Evolutionary conservation across 2,797 vertebrate species (phyloP), one percentile per base, ranked within the genome.

Genomic region (Nannoperca australis): DNA sequence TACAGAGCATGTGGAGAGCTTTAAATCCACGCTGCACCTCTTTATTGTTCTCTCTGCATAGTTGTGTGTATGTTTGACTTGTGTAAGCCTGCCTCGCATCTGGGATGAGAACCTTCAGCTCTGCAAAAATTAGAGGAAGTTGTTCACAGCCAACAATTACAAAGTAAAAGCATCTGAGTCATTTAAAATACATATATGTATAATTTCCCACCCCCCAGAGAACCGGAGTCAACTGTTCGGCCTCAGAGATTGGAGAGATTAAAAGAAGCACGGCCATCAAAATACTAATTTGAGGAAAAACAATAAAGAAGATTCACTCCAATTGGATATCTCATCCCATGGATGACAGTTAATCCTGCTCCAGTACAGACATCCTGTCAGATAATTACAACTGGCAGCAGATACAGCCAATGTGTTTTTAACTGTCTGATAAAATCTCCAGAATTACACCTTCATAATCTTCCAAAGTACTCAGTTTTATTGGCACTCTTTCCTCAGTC

Each of bases 101-200:
- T 83, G 74, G 58, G 75, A 85, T 83, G 65, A 80, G 61, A 87
- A 79, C 54, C 69, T 74, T 83, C 42, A 75, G 76, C 53, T 68
- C 73, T 49, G 76, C 75, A 78, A 66, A 83, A 86, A 80, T 91
- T 58, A 91, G 65, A 92, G 81, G 81, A 88, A 82, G 69, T 70
- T 45, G 63, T 58, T 85, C 74, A 42, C 59, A 84, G 85, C 81
- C 87, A 86, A 84, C 67, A 85, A 92, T 89, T 91, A 90, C 84
- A 86, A 81, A 73, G 77, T 85, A 79, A 92, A 90, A 86, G 47
- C 42, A 72, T 74, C 55, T 71, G 50, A 70, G 81, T 83, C n/a
- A 84, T 87, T 62, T 65, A 70, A 85, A 86, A 88, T 78, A 40
- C 30, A 70, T 74, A 63, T n/a, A 78, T 70, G 66, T 85, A 74